A percentile compares a stretch with the other conserved stretches of the same genome.
Conservation (phyloP, 2,797 vertebrate genomes). For the Craterocephalus amniculus region DNA sequence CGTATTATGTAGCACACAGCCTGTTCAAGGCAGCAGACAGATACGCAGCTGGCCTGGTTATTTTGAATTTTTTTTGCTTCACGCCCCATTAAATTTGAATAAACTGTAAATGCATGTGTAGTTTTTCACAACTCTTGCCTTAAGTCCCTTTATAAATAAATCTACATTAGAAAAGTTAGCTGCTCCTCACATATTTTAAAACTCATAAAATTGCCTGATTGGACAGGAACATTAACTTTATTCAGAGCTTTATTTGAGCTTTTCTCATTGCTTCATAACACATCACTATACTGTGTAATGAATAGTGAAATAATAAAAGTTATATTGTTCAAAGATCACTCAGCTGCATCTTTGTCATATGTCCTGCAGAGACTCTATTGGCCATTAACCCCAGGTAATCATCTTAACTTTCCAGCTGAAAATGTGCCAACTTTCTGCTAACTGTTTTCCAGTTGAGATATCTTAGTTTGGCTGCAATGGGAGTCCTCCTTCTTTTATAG, state of each 20-base stretch:
- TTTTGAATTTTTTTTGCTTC: no score
- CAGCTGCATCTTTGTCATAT: slow-evolving; percentile 41
- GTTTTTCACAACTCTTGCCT: no score
- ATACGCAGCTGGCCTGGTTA: no score
- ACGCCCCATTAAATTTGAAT: no score
- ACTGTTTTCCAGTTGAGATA: slow-evolving; percentile 77
- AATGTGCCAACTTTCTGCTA: slow-evolving; percentile 52
- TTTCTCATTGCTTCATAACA: slow-evolving; percentile 20
- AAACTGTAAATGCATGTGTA: no score
- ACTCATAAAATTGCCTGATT: not conserved
- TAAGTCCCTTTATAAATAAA: no score
- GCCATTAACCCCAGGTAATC: slow-evolving; percentile 75
- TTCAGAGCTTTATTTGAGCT: slow-evolving; percentile 7
- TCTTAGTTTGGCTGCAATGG: slow-evolving; percentile 70
- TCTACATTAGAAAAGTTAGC: no score
- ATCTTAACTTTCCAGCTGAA: slow-evolving; percentile 63
- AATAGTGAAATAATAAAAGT: not conserved
- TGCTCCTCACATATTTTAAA: fast-evolving
- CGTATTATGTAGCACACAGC: no score
- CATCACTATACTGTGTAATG: slow-evolving; percentile 6
- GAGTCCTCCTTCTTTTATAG: slow-evolving; percentile 75
- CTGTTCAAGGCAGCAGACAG: no score
- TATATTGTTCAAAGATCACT: slow-evolving; percentile 16
- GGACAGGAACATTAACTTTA: not conserved
- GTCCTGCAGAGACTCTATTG: slow-evolving; percentile 42